Evolutionary conservation across 2,113 vertebrate genomes (phyloP).

Genomic region (Ranitomeya variabilis): DNA sequence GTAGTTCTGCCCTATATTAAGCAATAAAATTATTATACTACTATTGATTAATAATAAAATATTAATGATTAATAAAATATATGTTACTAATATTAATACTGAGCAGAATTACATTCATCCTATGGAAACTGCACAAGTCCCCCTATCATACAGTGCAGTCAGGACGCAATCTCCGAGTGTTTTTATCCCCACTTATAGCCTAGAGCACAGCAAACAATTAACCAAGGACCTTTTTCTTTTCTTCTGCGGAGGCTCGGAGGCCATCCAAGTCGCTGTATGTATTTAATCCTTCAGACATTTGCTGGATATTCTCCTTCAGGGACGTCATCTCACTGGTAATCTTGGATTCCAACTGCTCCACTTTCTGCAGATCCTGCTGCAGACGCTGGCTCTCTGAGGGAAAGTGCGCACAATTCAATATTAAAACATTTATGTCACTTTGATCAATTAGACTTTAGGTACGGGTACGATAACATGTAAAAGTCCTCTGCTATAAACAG

Average conservation of each 20-base stretch:
- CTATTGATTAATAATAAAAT: too few relatives aligned
- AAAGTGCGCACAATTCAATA: conserved; percentile 57
- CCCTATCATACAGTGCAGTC: too few relatives aligned
- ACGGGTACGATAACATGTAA: background rate
- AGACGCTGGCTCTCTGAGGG: conserved; percentile 85
- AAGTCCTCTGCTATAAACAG: background rate
- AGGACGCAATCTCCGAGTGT: background rate
- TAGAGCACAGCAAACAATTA: background rate
- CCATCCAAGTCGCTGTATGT: conserved; percentile 84
- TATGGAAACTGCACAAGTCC: too few relatives aligned
- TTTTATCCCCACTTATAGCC: background rate
- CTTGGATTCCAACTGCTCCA: conserved; percentile 91
- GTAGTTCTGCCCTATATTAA: too few relatives aligned
- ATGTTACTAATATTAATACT: too few relatives aligned
- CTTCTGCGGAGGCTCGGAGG: conserved; percentile 81
- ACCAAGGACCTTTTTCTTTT: conserved; percentile 83
- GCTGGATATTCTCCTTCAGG: conserved; percentile 82
- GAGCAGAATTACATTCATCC: too few relatives aligned
- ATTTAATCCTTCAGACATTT: conserved; percentile 78
- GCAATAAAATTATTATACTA: too few relatives aligned
- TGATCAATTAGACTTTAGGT: background rate
- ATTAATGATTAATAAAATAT: too few relatives aligned
- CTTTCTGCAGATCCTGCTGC: conserved; percentile 92
- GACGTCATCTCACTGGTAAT: conserved; percentile 82
- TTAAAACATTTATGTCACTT: conserved; percentile 34